A percentile compares a stretch with the other conserved stretches of the same genome.
Conservation (phyloP, 2,888 invertebrate genomes). For the Hypomecis atomaria region DNA sequence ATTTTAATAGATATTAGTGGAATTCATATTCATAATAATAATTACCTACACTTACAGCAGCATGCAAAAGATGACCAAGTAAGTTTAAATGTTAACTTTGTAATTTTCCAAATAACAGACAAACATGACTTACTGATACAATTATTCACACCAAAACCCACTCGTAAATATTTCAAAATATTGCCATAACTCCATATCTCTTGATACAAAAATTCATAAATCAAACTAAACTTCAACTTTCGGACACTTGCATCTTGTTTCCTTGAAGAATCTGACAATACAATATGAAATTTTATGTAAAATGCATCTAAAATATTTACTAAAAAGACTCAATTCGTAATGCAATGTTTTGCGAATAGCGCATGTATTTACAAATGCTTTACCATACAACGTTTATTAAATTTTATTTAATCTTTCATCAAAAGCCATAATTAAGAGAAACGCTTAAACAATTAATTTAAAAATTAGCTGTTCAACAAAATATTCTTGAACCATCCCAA, state of each 20-base stretch:
- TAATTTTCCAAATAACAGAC: slow-evolving; percentile 1
- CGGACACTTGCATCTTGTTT: slow-evolving; percentile 25
- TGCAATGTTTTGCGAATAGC: slow-evolving; percentile 4
- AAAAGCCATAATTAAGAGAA: too few relatives aligned
- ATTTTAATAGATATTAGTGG: too few relatives aligned
- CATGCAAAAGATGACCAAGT: too few relatives aligned
- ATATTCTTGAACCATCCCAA: too few relatives aligned
- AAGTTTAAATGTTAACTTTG: too few relatives aligned
- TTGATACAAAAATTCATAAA: slow-evolving; percentile 36
- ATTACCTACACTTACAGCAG: too few relatives aligned
- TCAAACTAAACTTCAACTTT: slow-evolving; percentile 26
- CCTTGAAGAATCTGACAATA: slow-evolving; percentile 13
- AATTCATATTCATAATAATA: too few relatives aligned
- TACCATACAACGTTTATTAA: slow-evolving; percentile 27
- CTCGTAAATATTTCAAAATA: slow-evolving; percentile 25
- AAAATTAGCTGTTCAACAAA: too few relatives aligned
- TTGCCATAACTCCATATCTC: slow-evolving; percentile 31
- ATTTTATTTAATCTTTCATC: background rate
- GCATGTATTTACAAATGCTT: slow-evolving; percentile 30
- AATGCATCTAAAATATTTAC: background rate
- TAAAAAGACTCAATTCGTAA: slow-evolving; percentile 30
- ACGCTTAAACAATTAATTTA: too few relatives aligned
- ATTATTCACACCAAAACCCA: slow-evolving; percentile 13
- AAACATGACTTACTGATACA: slow-evolving; percentile 11
- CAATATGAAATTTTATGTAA: background rate